Evolutionary conservation across 2,113 vertebrate species (phyloP).

Genomic region (Odobenus rosmarus): DNA sequence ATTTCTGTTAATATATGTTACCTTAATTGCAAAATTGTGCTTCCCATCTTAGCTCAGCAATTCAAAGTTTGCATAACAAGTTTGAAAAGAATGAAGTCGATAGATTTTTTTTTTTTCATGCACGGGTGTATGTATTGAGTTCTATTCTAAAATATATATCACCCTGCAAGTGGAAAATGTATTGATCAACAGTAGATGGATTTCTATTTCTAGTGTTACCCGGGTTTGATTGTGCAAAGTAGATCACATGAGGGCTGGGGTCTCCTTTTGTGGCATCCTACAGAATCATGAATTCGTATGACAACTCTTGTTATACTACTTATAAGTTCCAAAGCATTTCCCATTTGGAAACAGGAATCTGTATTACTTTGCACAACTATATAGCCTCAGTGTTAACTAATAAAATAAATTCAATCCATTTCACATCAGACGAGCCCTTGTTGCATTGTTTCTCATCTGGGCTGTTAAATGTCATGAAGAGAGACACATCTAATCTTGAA

Average conservation of each 20-base stretch:
- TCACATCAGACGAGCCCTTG: constrained; percentile 20
- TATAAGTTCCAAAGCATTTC: constrained; percentile 29
- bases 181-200: background rate
- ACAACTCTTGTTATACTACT: background rate
- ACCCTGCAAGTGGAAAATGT: background rate
- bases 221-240: background rate
- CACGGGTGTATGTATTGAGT: background rate
- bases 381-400: constrained; percentile 37
- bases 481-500: constrained; percentile 41
- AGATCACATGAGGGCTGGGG: background rate
- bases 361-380: constrained; percentile 22
- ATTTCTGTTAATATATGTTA: constrained; percentile 45
- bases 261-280: background rate
- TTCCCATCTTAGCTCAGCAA: constrained; percentile 44
- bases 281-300: background rate
- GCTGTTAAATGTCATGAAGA: constrained; percentile 21
- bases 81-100: constrained; percentile 48
- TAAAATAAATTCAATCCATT: constrained; percentile 53
- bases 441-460: constrained; percentile 52
- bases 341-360: background rate
- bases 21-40: constrained; percentile 56
- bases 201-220: background rate
- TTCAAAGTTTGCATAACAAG: constrained; percentile 53
- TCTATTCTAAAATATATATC: constrained; percentile 49
- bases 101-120: constrained; percentile 22